A percentile compares a stretch with the other conserved stretches of the same genome.
Evolutionary conservation across 2,888 invertebrate species (phyloP).

Genomic region (Thalpophila matura): DNA sequence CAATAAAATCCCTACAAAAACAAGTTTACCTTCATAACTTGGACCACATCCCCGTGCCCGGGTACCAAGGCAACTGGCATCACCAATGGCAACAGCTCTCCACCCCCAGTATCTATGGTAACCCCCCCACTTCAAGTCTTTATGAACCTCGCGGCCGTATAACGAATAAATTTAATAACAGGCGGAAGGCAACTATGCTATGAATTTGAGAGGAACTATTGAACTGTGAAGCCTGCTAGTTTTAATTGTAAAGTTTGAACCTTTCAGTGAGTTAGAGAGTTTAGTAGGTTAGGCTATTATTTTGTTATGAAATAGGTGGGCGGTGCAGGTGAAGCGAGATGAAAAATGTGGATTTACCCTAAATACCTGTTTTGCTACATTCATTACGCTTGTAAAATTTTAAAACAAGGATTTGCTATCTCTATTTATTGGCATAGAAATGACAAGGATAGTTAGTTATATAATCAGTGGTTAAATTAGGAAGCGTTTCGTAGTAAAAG

Average conservation of each 20-base stretch:
- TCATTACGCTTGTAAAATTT: too few relatives aligned
- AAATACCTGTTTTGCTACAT: too few relatives aligned
- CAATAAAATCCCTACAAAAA: conserved; percentile 15
- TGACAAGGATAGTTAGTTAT: too few relatives aligned
- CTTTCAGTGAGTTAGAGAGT: conserved; percentile 28
- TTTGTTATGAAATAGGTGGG: conserved; percentile 20
- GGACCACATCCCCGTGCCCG: conserved; percentile 60
- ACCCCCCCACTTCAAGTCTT: conserved; percentile 80
- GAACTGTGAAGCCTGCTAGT: conserved; percentile 61
- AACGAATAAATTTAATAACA: conserved; percentile 66
- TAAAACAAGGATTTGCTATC: too few relatives aligned
- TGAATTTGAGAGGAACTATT: conserved; percentile 71
- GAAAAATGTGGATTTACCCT: background rate
- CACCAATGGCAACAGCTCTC: conserved; percentile 83
- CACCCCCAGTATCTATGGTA: conserved; percentile 80
- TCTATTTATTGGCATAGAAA: too few relatives aligned
- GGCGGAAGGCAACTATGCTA: conserved; percentile 70
- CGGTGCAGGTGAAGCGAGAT: conserved; percentile 6
- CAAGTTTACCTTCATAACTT: conserved; percentile 49
- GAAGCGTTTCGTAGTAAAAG: too few relatives aligned
- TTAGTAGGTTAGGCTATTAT: conserved; percentile 52
- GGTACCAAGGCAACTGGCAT: conserved; percentile 82
- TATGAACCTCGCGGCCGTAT: conserved; percentile 78
- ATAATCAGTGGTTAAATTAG: too few relatives aligned
- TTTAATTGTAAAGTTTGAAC: conserved; percentile 66